Evolutionary conservation across 2,888 invertebrate species (phyloP).

Genomic region (Piscicola geometra): DNA sequence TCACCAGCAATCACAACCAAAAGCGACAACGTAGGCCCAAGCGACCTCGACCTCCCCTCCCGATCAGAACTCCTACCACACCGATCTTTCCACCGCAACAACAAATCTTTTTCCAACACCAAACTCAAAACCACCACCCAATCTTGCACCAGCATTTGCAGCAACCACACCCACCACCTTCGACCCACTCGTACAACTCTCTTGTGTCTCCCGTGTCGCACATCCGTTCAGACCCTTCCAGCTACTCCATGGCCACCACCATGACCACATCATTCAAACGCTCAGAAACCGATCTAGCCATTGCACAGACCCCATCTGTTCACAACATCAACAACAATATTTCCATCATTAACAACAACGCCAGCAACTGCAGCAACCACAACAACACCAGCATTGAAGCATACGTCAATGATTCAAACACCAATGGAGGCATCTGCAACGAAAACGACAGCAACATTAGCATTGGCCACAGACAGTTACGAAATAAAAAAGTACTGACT

Average conservation of each 20-base stretch:
- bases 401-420: background rate
- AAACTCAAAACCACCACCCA: background rate
- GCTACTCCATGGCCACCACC: conserved; percentile 29
- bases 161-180: background rate
- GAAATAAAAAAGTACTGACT: background rate
- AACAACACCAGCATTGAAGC: background rate
- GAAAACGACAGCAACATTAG: background rate
- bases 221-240: conserved; percentile 25
- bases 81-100: conserved; percentile 2
- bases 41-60: background rate
- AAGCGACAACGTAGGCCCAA: background rate
- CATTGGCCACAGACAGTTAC: background rate
- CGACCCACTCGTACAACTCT: background rate
- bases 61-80: background rate
- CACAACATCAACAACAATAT: conserved; percentile 7
- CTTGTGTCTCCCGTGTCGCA: conserved; percentile 8
- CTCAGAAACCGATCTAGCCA: conserved; percentile 27
- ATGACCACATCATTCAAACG: conserved; percentile 30
- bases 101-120: background rate
- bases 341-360: background rate
- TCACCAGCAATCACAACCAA: background rate
- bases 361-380: background rate
- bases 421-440: background rate
- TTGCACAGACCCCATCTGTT: conserved; percentile 6
- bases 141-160: background rate